phyloP scores from a whole-genome alignment of 2,113 vertebrate species.

The Helogale parvula region DNA sequence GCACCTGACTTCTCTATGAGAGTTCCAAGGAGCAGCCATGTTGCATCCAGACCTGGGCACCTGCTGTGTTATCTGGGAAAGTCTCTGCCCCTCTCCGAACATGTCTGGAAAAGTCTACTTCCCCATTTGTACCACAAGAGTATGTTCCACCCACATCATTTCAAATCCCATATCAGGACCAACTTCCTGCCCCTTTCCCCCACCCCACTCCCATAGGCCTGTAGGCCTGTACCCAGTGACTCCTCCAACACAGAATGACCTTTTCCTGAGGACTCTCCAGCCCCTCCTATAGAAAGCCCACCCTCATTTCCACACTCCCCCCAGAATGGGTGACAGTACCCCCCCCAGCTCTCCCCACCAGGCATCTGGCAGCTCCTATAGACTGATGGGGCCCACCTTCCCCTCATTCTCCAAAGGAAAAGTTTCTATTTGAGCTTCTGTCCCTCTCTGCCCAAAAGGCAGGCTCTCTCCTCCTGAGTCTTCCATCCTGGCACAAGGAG shows the following conservation, averaged over 20 bases:
- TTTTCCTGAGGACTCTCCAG: slow-evolving; percentile 4
- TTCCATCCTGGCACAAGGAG: not conserved
- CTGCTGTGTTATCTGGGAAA: not conserved
- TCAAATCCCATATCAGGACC: slow-evolving; percentile 11
- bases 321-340: not conserved
- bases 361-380: not conserved
- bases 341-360: not conserved
- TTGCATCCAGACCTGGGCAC: not conserved
- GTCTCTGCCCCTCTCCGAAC: not conserved
- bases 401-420: not conserved
- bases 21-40: not conserved
- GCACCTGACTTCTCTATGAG: not conserved
- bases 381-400: not conserved
- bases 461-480: not conserved
- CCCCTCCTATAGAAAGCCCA: not conserved
- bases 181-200: not conserved
- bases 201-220: not conserved
- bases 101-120: not conserved
- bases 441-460: not conserved
- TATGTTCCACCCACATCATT: not conserved
- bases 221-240: not conserved
- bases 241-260: not conserved
- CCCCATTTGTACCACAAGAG: not conserved
- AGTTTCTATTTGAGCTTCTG: slow-evolving; percentile 23
- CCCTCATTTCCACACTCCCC: not conserved